Conservation (phyloP, 2,797 vertebrate species). For the Podarcis siculus region DNA sequence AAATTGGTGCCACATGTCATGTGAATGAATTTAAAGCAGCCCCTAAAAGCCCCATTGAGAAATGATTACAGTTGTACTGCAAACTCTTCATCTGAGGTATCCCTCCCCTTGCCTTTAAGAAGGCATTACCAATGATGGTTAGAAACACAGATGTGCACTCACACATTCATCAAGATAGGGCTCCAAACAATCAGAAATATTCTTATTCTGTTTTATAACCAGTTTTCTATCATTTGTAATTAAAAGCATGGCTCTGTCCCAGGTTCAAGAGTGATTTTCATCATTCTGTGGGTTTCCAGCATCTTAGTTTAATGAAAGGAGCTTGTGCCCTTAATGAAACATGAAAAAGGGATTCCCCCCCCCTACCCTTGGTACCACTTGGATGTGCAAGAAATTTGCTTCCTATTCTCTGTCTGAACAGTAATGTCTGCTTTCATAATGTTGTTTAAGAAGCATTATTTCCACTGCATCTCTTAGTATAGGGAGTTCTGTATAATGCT, state of each 20-base stretch:
- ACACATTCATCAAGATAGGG: not conserved
- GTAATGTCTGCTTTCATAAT: not conserved
- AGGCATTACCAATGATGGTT: not conserved
- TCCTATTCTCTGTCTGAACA: not conserved
- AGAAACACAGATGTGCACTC: not conserved
- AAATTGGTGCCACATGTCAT: constrained; percentile 2
- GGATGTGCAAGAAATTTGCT: not conserved
- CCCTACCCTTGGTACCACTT: not conserved
- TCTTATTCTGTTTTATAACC: not conserved
- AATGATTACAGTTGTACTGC: not conserved
- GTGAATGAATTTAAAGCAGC: not conserved
- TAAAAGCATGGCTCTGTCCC: not conserved
- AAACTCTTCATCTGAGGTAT: not conserved
- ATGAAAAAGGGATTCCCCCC: not conserved
- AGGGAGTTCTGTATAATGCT: not conserved
- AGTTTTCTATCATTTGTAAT: not conserved
- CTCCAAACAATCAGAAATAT: not conserved
- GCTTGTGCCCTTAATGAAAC: not conserved
- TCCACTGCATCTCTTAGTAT: not conserved
- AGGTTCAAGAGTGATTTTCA: not conserved
- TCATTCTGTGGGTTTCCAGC: not conserved
- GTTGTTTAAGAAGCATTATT: not conserved
- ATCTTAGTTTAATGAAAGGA: not conserved
- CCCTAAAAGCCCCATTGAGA: not conserved
- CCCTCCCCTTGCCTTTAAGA: not conserved